Percentiles rank a stretch among this genome's conserved stretches.
Evolutionary conservation across 2,113 vertebrate genomes (phyloP).

Genomic region (Jacana jacana): DNA sequence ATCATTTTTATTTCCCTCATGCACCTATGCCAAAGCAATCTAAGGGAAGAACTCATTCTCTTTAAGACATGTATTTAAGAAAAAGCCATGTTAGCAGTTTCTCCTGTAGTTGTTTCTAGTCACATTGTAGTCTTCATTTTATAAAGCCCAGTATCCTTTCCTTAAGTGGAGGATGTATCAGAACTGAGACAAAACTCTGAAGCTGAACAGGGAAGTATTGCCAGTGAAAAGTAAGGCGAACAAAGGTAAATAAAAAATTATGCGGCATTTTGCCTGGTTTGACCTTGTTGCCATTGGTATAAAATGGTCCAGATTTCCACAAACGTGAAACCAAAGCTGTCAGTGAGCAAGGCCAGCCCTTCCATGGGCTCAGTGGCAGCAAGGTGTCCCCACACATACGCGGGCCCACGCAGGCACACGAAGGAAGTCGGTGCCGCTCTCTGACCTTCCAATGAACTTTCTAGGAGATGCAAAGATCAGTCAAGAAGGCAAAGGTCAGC

Average conservation of each 20-base stretch:
- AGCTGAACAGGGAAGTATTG: not conserved
- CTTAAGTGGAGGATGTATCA: not conserved
- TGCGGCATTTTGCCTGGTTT: conserved; percentile 44
- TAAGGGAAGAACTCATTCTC: conserved; percentile 42
- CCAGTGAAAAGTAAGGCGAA: not conserved
- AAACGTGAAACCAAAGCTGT: not conserved
- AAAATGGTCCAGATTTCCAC: conserved; percentile 38
- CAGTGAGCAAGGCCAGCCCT: conserved; percentile 30
- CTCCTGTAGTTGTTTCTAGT: not conserved
- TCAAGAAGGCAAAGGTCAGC: conserved; percentile 86
- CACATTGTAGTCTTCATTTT: not conserved
- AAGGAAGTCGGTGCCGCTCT: conserved; percentile 75
- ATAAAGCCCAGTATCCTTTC: not conserved
- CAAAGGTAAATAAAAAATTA: not conserved
- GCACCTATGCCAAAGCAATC: conserved; percentile 48
- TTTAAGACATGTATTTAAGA: conserved; percentile 33
- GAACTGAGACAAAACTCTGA: not conserved
- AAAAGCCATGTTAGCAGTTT: not conserved
- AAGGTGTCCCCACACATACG: conserved; percentile 67
- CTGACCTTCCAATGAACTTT: conserved; percentile 93
- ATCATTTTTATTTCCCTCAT: conserved; percentile 67
- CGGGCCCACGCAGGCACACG: not conserved
- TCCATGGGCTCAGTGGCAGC: conserved; percentile 69
- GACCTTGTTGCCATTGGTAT: conserved; percentile 11
- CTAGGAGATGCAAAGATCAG: conserved; percentile 84